Percentiles rank a stretch among this genome's conserved stretches.
These are phyloP conservation scores for Muscicapa comitata DNA, from an alignment of 2,797 vertebrate genomes.

Conservation along the genomic window DNA sequence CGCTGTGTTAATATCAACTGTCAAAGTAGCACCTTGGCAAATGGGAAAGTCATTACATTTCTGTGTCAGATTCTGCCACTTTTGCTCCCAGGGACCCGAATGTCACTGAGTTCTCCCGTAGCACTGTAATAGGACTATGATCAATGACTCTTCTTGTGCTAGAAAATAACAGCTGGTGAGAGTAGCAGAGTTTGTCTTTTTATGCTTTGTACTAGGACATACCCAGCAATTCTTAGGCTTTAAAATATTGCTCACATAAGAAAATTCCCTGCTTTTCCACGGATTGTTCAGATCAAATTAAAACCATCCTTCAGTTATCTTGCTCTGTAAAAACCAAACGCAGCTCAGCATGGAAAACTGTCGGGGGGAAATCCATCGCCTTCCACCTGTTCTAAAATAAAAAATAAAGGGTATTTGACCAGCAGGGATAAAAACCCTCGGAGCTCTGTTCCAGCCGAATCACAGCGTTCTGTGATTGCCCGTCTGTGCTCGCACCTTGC, in stretches of 20 bases:
- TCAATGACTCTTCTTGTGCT: background rate
- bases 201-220: background rate
- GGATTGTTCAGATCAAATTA: background rate
- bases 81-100: background rate
- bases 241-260: background rate
- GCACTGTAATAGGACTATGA: background rate
- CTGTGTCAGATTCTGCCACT: background rate
- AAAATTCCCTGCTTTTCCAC: background rate
- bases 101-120: background rate
- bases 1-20: background rate
- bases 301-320: background rate
- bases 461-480: fast-evolving
- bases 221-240: background rate
- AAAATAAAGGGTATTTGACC: background rate
- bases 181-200: background rate
- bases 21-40: background rate
- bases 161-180: background rate
- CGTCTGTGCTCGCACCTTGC: fast-evolving
- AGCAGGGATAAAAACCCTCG: fast-evolving
- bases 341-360: background rate
- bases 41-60: background rate
- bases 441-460: background rate
- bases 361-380: background rate
- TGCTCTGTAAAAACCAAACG: background rate
- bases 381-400: background rate